Conservation (phyloP, 2,888 invertebrate species). For the Cyrtodaria siliqua region DNA sequence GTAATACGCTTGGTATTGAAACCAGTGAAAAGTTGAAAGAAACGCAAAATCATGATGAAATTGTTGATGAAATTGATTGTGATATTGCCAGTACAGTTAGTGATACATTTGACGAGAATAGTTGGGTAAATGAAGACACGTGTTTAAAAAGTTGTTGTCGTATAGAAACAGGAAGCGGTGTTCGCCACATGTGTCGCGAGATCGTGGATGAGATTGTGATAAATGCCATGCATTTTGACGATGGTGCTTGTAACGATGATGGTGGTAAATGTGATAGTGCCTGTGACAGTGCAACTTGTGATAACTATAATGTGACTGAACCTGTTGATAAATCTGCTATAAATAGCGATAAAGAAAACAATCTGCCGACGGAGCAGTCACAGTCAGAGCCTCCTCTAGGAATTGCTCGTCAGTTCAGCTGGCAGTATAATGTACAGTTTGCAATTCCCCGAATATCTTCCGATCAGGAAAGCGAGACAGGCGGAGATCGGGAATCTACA, state of each 20-base stretch:
- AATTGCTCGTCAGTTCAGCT: constrained; percentile 61
- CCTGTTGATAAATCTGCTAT: neutral
- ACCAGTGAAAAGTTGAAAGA: too few species aligned
- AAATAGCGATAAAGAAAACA: neutral
- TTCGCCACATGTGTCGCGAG: constrained; percentile 47
- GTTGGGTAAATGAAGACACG: constrained; percentile 10
- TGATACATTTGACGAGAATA: neutral
- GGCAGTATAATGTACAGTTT: constrained; percentile 73
- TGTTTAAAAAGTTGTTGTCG: constrained; percentile 35
- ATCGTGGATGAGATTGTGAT: constrained; percentile 58
- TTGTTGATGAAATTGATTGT: neutral
- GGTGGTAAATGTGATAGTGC: constrained; percentile 13
- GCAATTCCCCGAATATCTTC: constrained; percentile 65
- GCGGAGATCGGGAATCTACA: constrained; percentile 25
- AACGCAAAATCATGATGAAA: too few species aligned
- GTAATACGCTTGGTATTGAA: neutral
- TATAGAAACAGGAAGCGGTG: constrained; percentile 25
- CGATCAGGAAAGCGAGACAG: constrained; percentile 34
- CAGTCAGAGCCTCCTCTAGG: neutral
- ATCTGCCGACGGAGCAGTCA: neutral
- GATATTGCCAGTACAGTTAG: neutral
- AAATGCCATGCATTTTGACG: constrained; percentile 34
- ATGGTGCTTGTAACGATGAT: constrained; percentile 8
- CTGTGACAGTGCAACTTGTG: neutral
- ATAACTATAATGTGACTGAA: neutral